Evolutionary conservation across 2,113 vertebrate species (phyloP).

Genomic region (Sminthopsis crassicaudata): DNA sequence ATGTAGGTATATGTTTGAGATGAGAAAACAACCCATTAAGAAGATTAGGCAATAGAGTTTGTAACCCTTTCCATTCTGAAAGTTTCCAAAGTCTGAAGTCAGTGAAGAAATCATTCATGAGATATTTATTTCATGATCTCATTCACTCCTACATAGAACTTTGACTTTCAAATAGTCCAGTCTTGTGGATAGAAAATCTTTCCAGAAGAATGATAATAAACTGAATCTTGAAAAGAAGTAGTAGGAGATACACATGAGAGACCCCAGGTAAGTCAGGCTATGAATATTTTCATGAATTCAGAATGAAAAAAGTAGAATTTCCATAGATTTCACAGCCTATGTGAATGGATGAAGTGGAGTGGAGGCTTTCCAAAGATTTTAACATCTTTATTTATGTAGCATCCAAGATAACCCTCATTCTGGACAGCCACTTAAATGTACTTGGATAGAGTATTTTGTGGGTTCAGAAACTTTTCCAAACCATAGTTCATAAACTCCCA

Average conservation of each 20-base stretch:
- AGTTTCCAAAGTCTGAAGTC: conserved; percentile 57
- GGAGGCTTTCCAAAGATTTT: neutral
- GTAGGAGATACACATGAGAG: neutral
- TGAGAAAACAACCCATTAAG: conserved; percentile 77
- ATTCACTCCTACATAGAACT: neutral
- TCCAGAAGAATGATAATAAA: neutral
- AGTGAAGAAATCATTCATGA: conserved; percentile 32
- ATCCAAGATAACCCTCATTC: neutral
- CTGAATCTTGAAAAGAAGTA: neutral
- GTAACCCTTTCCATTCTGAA: conserved; percentile 59
- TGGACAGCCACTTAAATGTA: neutral
- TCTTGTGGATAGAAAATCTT: neutral
- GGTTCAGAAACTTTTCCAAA: neutral
- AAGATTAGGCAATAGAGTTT: conserved; percentile 60
- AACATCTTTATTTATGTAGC: neutral
- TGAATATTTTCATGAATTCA: neutral
- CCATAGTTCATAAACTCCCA: neutral
- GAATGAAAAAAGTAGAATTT: neutral
- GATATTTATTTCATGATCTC: conserved; percentile 46
- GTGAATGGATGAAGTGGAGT: neutral
- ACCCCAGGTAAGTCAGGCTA: neutral
- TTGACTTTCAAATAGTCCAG: neutral
- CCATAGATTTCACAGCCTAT: neutral
- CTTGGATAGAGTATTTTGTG: neutral
- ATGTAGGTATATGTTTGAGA: conserved; percentile 69